Evolutionary conservation across 2,113 vertebrate species (phyloP), one percentile per base, ranked within the genome.

Genomic region (Gallinago media): DNA sequence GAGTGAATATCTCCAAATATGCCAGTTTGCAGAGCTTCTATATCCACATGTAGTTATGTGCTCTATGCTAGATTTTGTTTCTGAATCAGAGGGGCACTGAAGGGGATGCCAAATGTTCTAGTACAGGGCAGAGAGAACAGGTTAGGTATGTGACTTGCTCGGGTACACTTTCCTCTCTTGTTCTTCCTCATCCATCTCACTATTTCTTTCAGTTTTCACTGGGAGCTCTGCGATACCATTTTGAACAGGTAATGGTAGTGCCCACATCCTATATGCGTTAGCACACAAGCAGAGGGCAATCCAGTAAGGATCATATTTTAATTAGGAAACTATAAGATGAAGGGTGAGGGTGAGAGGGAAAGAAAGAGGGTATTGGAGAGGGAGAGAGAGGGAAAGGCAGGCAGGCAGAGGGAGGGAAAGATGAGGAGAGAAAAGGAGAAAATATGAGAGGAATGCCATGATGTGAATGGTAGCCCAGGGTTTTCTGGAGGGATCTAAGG

Each of bases 61-160:
- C 31, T 73, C 0, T 7, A 2, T 40, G 26, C 32, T 11, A 26
- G 19, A 26, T 18, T 61, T 27, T 47, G 12, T 34, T 68, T 63
- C 68, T 70, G 36, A 66, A 32, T 46, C 46, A 62, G 44, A 68
- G 12, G 31, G 34, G 7, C 19, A 44, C 4, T 40, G 59, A 49
- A n/a, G 18, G 11, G 21, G 16, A 19, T 21, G 38, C 0, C 0
- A 36, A 0, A 2, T 71, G 20, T 58, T 8, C 56, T 23, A 8
- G 8, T 6, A 12, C 2, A 3, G 29, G 16, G 9, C 26, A 71
- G 18, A 54, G 36, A n/a, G 6, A 65, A 47, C 20, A 50, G 27
- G 40, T 68, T 20, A 73, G 44, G 7, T 36, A 26, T 6, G 1
- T 12, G 31, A 67, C 5, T 14, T 58, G 6, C 34, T 42, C 0